Evolutionary conservation across 1,140 invertebrate species (phyloP), one percentile per base, ranked within the genome.

Genomic region (Drosophila nigrodunni): DNA sequence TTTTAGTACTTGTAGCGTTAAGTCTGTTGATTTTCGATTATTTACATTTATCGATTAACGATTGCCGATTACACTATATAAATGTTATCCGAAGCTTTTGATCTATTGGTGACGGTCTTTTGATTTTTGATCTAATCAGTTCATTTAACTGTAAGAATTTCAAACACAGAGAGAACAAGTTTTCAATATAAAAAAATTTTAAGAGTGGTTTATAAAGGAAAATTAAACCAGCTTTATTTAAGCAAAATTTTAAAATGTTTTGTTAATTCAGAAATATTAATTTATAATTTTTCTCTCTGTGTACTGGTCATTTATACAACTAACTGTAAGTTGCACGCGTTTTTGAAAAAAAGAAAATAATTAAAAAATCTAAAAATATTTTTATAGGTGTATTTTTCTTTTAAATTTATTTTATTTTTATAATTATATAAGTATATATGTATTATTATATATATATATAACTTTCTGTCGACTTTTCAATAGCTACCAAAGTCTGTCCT

Each of bases 401-500:
- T 58, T 0, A 30, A 34, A 25, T 46, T 60, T 35, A n/a, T 47
- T 13, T 47, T 47, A 4, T 34, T 81, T 70, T 54, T 43, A 30
- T 30, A 4, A 25, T 68, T 47, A 65, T 39, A 47, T 68, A 61
- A 65, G 34, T 60, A 49, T 69, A 59, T 60, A 35, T 49, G 8
- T 41, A 15, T 30, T 43, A 65, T 65, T 47, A 65, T 39, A 47
- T 68, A 61, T 68, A 61, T 69, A 35, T 44, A 11, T 41, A 15
- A 21, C 21, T 59, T 13, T 13, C 39, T 58, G 39, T 58, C 55
- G 37, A 79, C 41, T 60, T 65, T 25, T 65, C 46, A 77, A 69
- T 74, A 73, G 50, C 75, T 80, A 89, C 67, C 81, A 75, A 55
- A 65, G 80, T 88, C 85, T 83, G 85, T 89, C 77, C 67, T 76